Evolutionary conservation across 1,140 invertebrate species (phyloP).

Genomic region (Dryas iulia): DNA sequence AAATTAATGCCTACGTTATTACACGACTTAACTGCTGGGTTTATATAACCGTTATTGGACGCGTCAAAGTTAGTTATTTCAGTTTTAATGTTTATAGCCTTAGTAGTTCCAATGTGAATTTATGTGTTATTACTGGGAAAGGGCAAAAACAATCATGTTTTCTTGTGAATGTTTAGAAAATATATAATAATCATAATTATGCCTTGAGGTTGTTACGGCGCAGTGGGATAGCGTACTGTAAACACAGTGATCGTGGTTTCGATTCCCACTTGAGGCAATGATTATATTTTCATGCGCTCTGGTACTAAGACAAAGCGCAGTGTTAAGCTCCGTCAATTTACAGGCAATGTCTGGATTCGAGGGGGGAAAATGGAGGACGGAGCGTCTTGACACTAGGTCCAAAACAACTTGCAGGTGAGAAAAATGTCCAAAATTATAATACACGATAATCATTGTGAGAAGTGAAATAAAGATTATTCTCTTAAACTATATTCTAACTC

Average conservation of each 20-base stretch:
- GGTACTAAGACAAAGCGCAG: too few species aligned
- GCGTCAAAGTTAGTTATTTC: constrained; percentile 20
- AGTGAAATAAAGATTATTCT: not conserved
- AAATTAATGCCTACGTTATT: constrained; percentile 13
- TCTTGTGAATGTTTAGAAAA: not conserved
- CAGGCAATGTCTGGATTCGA: too few species aligned
- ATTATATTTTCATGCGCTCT: too few species aligned
- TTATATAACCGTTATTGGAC: constrained; percentile 13
- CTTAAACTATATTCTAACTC: not conserved
- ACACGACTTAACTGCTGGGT: constrained; percentile 11
- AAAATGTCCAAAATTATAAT: not conserved
- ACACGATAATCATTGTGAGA: not conserved
- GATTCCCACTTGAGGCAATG: too few species aligned
- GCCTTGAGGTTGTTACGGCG: too few species aligned
- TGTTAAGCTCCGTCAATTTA: too few species aligned
- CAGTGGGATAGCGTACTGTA: too few species aligned
- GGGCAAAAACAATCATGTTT: not conserved
- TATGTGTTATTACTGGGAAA: constrained; percentile 6
- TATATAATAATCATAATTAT: not conserved
- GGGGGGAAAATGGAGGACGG: too few species aligned
- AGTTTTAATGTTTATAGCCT: constrained; percentile 17
- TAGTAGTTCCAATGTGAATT: not conserved
- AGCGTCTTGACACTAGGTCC: too few species aligned
- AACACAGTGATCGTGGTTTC: too few species aligned
- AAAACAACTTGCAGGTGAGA: too few species aligned